Base-by-base conservation (phyloP, 2,113 vertebrate species). In the Silurus asotus region DNA sequence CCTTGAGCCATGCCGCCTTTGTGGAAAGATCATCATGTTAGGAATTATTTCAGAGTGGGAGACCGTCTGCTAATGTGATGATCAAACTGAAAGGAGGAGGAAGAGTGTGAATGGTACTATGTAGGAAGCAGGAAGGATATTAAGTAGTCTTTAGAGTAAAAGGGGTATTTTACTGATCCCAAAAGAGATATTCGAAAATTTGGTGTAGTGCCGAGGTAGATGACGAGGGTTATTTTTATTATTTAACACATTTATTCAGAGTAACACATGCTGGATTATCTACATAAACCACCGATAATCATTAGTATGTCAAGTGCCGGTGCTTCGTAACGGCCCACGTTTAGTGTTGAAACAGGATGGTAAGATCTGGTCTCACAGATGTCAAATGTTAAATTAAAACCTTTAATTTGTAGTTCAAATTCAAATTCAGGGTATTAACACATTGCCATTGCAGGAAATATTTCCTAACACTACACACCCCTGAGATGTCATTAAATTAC, bases 1-100 rank as follows among this genome's bases (percentile, higher is more conserved):
- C 28, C 56, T 88, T 90, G 86, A 89, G 87, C 76, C 23, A 51
- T 75, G 83, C 77, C n/a, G 28, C 10, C 65, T 81, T 85, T 58
- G 85, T 65, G 58, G 58, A 88, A 48, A 56, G n/a, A 51, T 69
- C 14, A 79, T 58, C 19, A 19, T 55, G 9, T 69, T 45, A 23
- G 3, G 51, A 78, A 67, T 23, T 65, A 64, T 79, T 77, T 79
- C 25, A 20, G 67, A 51, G n/a, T 5, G 69, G 11, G 28, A n/a
- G 59, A 8, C 9, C 0, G 3, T 62, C n/a, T 62, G 70, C 3
- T 91, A 91, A 93, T 90, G 87, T 91, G 88, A 90, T 88, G 88
- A 92, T 91, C 89, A 90, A 90, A 89, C 77, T 49, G 81, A 81
- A 74, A 69, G 86, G 37, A 86, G 25, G 10, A 23, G 3, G 8